These are phyloP conservation scores for Zapornia atra DNA, from an alignment of 2,113 vertebrate species.

Conservation along the genomic window DNA sequence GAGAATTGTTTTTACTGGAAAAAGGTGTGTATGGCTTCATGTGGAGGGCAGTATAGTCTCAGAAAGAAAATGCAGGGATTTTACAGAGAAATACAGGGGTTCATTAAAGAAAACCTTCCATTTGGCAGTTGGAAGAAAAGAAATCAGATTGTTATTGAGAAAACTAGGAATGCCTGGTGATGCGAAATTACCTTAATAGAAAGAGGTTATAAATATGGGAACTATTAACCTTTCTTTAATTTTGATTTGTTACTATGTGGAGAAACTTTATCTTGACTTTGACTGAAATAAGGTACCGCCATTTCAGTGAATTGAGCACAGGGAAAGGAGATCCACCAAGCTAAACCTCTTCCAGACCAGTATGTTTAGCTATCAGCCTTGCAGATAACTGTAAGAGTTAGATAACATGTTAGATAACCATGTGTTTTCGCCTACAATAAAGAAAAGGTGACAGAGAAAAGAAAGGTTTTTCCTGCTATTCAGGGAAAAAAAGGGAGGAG, in stretches of 20 bases:
- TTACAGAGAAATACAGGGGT: neutral
- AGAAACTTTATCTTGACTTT: neutral
- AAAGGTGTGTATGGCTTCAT: neutral
- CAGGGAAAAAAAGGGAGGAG: rapidly evolving
- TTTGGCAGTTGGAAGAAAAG: neutral
- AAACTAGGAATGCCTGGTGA: neutral
- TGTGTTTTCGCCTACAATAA: neutral
- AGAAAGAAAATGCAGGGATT: neutral
- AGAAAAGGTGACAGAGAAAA: neutral
- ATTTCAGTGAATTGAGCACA: neutral
- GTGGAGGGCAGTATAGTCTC: neutral
- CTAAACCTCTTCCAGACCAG: neutral
- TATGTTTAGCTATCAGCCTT: neutral
- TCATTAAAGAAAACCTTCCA: neutral
- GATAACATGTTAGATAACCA: no score
- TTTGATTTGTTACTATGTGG: neutral
- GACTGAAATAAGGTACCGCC: neutral
- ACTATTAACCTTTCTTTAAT: neutral
- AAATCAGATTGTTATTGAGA: neutral
- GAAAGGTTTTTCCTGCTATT: neutral
- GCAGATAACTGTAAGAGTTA: neutral
- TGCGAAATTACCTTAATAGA: neutral
- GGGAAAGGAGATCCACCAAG: neutral
- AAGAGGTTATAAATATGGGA: neutral
- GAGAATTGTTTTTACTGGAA: neutral